Evolutionary conservation across 2,113 vertebrate species (phyloP).

Genomic region (Megaceryle maxima): DNA sequence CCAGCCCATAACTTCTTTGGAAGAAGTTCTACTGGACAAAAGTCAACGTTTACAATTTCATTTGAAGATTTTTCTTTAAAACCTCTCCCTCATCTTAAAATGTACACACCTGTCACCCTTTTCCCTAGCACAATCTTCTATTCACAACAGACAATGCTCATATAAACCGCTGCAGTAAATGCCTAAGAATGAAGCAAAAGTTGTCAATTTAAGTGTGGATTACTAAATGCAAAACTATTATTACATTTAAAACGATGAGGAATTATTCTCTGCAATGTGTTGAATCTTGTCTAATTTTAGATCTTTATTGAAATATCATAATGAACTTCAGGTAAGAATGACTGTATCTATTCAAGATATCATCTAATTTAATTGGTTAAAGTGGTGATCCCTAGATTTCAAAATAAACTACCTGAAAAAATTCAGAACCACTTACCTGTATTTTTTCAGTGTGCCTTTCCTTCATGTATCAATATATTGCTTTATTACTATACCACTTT

Average conservation of each 20-base stretch:
- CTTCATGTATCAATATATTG: not conserved
- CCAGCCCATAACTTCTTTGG: not conserved
- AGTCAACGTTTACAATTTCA: not conserved
- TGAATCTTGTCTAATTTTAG: not conserved
- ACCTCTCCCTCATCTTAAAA: not conserved
- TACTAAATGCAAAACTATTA: not conserved
- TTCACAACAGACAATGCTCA: not conserved
- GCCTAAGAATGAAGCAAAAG: not conserved
- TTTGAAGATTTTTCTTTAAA: not conserved
- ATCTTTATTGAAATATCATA: not conserved
- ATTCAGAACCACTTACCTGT: not conserved
- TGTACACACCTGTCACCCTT: not conserved
- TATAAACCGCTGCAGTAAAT: not conserved
- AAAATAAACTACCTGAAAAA: not conserved
- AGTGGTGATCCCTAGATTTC: not conserved
- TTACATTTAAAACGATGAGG: not conserved
- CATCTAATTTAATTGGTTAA: not conserved
- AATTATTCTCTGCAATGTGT: not conserved
- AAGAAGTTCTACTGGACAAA: not conserved
- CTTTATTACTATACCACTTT: not conserved
- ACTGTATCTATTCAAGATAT: not conserved
- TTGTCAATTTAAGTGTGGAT: not conserved
- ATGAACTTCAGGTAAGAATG: not conserved
- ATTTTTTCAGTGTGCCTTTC: not conserved
- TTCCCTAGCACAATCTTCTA: not conserved